Base-by-base conservation (phyloP, 2,888 invertebrate genomes). In the Ditula angustiorana region DNA sequence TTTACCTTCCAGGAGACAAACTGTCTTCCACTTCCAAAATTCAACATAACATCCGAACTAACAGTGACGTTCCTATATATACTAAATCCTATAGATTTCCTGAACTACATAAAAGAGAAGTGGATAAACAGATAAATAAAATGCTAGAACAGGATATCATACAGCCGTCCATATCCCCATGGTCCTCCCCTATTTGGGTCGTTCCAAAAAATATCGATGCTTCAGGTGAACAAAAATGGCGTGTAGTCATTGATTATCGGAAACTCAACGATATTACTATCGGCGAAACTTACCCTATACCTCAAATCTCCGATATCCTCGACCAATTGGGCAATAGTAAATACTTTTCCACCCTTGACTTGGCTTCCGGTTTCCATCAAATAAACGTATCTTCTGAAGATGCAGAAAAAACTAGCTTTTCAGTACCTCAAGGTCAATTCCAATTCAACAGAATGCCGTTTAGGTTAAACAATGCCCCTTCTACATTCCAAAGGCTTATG, bases 121-220 rank as follows among this genome's bases (percentile, higher is more conserved):
- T 50, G 1, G 41, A 60, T 0, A 41, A 50, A 28, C 60, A 60
- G 41, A 55, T 66, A 10, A 47, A 65, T 10, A 60, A 60, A 55
- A 72, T 73, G 71, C 23, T 76, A 5, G 33, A 72, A 5, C 65
- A 75, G 30, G 60, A 65, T 0, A 73, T 76, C 0, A 77, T 75
- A 11, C 23, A 67, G 64, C 72, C 72, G 0, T 73, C 72, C 1
- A 44, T 5, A 0, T 72, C 72, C 0, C 74, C 73, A 0, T 77
- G 74, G 76, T 67, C 61, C 5, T 67, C 74, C 0, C 74, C 73
- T 0, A 70, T 74, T n/a, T 69, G 69, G 67, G 61, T 74, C 1
- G 70, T 76, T 0, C 75, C 73, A 0, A 77, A 76, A 49, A 76
- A 76, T 35, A 3, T 53, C 0, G 74, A 75, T 35, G 68, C 74